Evolutionary conservation across 64 coral and sea anemone species (phyloP).

Genomic region (Porites lutea): DNA sequence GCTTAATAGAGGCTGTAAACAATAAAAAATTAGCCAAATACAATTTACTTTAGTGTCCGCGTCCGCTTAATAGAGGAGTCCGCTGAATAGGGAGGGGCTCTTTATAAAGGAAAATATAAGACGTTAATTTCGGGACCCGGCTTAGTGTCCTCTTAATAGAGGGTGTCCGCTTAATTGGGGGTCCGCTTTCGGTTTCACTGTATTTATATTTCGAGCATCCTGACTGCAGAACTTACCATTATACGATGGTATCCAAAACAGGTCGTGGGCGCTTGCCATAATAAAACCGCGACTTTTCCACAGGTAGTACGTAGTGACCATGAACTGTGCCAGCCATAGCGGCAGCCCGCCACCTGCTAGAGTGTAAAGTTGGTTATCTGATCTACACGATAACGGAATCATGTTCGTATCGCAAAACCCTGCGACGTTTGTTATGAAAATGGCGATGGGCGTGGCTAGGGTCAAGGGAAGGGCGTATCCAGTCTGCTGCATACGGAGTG

Average conservation of each 20-base stretch:
- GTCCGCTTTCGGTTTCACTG: no score
- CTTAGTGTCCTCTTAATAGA: no score
- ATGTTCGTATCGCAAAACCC: background rate
- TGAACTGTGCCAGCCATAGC: conserved; percentile 45
- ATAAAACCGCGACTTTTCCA: conserved; percentile 53
- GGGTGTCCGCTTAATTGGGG: no score
- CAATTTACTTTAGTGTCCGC: no score
- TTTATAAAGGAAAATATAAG: no score
- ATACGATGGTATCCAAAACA: conserved; percentile 67
- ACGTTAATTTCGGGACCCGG: no score
- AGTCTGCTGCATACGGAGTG: conserved; percentile 44
- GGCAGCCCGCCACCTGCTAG: background rate
- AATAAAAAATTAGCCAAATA: no score
- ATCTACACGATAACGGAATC: conserved; percentile 32
- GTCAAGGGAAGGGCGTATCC: conserved; percentile 64
- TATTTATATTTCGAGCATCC: background rate
- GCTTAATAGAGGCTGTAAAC: no score
- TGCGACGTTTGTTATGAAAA: background rate
- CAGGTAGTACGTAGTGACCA: conserved; percentile 47
- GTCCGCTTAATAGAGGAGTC: no score
- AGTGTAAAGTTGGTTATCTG: background rate
- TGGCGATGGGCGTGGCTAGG: conserved; percentile 50
- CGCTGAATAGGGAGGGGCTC: no score
- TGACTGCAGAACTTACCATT: conserved; percentile 7
- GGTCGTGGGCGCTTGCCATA: conserved; percentile 53